Conservation (phyloP, 2,888 invertebrate species). For the Quadriops clusia region DNA sequence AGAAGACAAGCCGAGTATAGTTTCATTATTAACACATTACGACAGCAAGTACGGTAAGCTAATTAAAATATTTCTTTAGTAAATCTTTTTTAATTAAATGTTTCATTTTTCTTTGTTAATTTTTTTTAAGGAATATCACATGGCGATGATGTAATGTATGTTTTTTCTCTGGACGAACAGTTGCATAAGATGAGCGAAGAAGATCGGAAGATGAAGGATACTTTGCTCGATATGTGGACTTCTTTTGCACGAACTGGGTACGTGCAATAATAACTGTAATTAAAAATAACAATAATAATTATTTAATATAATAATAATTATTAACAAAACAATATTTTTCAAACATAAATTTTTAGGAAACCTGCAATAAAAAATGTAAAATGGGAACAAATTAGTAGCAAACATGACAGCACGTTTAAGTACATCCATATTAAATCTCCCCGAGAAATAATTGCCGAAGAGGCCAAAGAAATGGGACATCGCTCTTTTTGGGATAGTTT, state of each 20-base stretch:
- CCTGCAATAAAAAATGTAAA: constrained; percentile 5
- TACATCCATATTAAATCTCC: constrained; percentile 10
- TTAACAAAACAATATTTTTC: neutral
- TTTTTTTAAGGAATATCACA: constrained; percentile 8
- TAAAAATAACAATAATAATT: no score
- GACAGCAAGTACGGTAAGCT: neutral
- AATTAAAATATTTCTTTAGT: neutral
- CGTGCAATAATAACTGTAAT: no score
- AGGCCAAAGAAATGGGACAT: constrained; percentile 9
- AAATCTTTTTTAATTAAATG: neutral
- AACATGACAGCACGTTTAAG: constrained; percentile 5
- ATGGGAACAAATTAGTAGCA: constrained; percentile 10
- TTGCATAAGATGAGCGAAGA: constrained; percentile 7
- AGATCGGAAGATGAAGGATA: constrained; percentile 10
- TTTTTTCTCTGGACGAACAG: constrained; percentile 4
- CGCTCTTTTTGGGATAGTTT: constrained; percentile 9
- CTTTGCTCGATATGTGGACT: constrained; percentile 8
- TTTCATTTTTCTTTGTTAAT: constrained; percentile 2
- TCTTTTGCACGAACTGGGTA: constrained; percentile 8
- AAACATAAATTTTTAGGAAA: constrained; percentile 6
- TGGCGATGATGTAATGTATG: constrained; percentile 11
- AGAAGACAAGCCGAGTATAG: constrained; percentile 7
- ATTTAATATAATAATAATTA: constrained; percentile 1
- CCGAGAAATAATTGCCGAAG: constrained; percentile 9
- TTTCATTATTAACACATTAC: neutral